phyloP scores from a whole-genome alignment of 2,113 vertebrate species.

The Terrapene triunguis region DNA sequence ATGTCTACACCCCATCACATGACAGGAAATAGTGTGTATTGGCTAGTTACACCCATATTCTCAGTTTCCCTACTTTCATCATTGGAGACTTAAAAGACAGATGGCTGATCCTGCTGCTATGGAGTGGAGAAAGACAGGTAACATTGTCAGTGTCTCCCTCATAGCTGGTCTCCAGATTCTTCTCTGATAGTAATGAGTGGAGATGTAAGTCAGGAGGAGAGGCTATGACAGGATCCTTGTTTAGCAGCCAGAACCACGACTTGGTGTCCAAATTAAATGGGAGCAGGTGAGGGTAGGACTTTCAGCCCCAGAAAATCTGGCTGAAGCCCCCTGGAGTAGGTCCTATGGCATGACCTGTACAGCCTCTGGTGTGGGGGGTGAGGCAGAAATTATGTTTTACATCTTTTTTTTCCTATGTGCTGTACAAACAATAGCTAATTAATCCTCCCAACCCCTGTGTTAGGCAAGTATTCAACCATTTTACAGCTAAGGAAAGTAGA shows the following conservation, averaged over 20 bases:
- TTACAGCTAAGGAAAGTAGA: neutral
- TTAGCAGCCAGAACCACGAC: neutral
- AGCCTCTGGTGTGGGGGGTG: neutral
- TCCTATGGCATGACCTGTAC: neutral
- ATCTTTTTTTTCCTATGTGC: neutral
- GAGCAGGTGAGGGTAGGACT: neutral
- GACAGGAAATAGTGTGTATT: neutral
- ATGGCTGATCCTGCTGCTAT: neutral
- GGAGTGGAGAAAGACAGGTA: neutral
- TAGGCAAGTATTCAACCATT: neutral
- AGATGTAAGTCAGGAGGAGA: neutral
- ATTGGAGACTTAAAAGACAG: neutral
- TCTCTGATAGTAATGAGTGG: neutral
- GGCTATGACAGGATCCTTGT: neutral
- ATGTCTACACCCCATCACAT: neutral
- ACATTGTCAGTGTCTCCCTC: neutral
- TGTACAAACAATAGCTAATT: neutral
- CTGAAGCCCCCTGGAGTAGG: neutral
- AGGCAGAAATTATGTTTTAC: neutral
- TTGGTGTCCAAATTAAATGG: neutral
- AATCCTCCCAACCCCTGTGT: neutral
- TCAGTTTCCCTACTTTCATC: neutral
- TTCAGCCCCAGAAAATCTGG: neutral
- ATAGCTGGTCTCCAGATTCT: neutral
- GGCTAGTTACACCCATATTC: rapidly evolving